phyloP scores from a whole-genome alignment of 2,113 vertebrate species.

The Psophia crepitans region DNA sequence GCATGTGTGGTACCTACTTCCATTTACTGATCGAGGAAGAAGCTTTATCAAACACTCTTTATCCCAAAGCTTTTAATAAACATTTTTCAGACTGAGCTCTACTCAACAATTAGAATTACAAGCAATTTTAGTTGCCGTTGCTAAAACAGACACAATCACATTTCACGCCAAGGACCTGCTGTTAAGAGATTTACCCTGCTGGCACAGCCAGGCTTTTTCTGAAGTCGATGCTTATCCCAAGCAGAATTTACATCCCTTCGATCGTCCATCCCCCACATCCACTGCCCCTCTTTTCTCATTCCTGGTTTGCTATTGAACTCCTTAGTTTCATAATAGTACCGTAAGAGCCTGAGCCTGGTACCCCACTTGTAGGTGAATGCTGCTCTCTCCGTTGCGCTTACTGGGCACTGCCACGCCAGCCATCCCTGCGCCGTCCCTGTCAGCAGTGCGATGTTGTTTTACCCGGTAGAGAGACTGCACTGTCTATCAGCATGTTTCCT shows the following conservation, averaged over 20 bases:
- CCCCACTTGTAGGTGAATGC: neutral
- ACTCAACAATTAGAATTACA: neutral
- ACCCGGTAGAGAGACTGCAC: neutral
- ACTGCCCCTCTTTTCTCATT: neutral
- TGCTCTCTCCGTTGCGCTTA: fast-evolving
- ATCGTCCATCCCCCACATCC: neutral
- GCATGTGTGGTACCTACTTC: neutral
- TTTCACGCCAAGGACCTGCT: neutral
- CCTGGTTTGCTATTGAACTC: neutral
- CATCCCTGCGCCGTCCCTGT: fast-evolving
- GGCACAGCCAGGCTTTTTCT: neutral
- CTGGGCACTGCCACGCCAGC: neutral
- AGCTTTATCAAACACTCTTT: neutral
- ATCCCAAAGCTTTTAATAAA: neutral
- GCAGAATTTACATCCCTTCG: neutral
- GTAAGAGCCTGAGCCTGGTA: fast-evolving
- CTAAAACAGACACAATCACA: neutral
- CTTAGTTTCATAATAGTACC: fast-evolving
- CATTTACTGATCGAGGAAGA: neutral
- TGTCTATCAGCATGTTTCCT: neutral
- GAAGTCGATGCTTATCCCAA: neutral
- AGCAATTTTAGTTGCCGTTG: neutral
- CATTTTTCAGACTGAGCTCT: neutral
- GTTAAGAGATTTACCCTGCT: neutral
- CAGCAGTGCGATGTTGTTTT: neutral